Percentiles rank a stretch among this genome's conserved stretches.
These are phyloP conservation scores for Lepidocolaptes lacrymiger DNA, from an alignment of 2,797 vertebrate species.

Conservation along the genomic window DNA sequence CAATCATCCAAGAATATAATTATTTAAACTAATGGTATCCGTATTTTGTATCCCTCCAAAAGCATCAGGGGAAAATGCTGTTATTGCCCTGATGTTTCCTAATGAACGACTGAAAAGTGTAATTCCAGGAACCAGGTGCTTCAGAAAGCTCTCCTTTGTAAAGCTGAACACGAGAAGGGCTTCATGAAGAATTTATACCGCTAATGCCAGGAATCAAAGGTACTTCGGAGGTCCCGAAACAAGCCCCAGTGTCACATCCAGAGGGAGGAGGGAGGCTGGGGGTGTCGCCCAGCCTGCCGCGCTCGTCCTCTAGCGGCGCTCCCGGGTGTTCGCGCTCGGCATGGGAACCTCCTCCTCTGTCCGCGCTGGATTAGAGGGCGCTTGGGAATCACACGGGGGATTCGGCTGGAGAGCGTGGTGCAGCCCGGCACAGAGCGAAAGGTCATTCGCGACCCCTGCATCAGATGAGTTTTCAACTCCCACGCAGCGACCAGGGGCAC, in stretches of 20 bases:
- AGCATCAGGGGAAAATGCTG: neutral
- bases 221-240: neutral
- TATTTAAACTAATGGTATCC: neutral
- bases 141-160: neutral
- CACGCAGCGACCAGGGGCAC: neutral
- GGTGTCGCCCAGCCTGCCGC: neutral
- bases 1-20: neutral
- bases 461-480: constrained; percentile 21
- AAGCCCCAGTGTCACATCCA: neutral
- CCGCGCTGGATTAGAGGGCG: neutral
- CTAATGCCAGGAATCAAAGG: neutral
- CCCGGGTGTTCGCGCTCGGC: too few relatives aligned
- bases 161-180: neutral
- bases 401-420: neutral
- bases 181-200: neutral
- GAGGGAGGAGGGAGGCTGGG: neutral
- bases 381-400: neutral
- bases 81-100: neutral
- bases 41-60: neutral
- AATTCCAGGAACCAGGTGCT: neutral
- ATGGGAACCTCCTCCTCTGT: neutral
- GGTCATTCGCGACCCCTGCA: neutral
- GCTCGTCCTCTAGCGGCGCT: neutral
- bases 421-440: neutral
- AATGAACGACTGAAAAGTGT: neutral